These are phyloP conservation scores for Agrochola macilenta DNA, from an alignment of 2,888 invertebrate species.

Conservation along the genomic window DNA sequence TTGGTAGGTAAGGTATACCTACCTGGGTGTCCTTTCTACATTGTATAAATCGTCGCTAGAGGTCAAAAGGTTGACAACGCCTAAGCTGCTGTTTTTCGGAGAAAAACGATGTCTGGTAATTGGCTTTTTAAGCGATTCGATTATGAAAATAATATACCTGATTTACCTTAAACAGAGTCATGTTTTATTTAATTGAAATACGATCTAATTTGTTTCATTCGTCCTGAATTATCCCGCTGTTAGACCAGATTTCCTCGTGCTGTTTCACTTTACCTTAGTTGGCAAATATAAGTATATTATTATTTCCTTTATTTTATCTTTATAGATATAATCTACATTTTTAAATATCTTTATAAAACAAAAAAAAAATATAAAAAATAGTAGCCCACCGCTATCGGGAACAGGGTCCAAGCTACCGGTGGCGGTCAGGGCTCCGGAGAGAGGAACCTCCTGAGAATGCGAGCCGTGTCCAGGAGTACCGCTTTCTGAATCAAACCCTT, in stretches of 20 bases:
- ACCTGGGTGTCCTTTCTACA: neutral
- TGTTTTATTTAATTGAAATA: neutral
- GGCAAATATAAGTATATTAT: neutral
- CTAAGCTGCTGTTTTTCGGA: neutral
- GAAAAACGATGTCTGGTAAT: neutral
- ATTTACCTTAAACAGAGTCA: neutral
- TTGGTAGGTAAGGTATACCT: neutral
- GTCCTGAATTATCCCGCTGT: neutral
- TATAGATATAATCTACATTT: too few relatives aligned
- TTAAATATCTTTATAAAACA: too few relatives aligned
- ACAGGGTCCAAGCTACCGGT: too few relatives aligned
- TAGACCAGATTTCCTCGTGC: neutral
- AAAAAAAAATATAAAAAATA: too few relatives aligned
- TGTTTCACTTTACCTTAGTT: neutral
- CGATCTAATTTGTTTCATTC: neutral
- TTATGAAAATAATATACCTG: neutral
- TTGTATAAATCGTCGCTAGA: neutral
- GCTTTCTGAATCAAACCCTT: too few relatives aligned
- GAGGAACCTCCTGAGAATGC: too few relatives aligned
- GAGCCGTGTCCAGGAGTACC: too few relatives aligned
- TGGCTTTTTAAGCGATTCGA: neutral
- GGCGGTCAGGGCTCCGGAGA: too few relatives aligned
- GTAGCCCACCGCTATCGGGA: too few relatives aligned
- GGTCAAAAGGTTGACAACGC: slow-evolving; percentile 8
- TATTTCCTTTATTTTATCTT: too few relatives aligned